phyloP scores from a whole-genome alignment of 2,888 invertebrate species.

The Trimorus sp. region DNA sequence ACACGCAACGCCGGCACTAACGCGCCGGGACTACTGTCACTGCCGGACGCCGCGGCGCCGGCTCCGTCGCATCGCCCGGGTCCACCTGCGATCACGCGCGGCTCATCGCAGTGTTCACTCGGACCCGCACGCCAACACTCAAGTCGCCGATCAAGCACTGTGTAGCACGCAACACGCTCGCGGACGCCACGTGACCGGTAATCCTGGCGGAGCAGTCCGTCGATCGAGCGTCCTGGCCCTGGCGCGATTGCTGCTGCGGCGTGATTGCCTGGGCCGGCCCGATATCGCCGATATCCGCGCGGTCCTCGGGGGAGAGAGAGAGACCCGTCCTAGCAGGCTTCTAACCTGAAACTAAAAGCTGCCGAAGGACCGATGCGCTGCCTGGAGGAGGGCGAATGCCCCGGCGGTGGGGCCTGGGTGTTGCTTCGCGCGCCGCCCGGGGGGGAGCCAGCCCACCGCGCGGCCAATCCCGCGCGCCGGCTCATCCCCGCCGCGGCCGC shows the following conservation, averaged over 20 bases:
- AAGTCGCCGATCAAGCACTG: slow-evolving; percentile 26
- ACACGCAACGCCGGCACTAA: slow-evolving; percentile 27
- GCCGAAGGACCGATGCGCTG: slow-evolving; percentile 80
- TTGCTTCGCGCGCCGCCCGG: slow-evolving; percentile 70
- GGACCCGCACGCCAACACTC: slow-evolving; percentile 9
- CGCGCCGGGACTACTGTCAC: slow-evolving; percentile 37
- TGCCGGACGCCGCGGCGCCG: slow-evolving; percentile 61
- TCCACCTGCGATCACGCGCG: slow-evolving; percentile 43
- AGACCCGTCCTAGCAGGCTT: slow-evolving; percentile 82
- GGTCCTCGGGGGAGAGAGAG: slow-evolving; percentile 74
- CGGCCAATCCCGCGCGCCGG: slow-evolving; percentile 75
- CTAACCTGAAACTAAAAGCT: slow-evolving; percentile 82
- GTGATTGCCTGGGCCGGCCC: neutral
- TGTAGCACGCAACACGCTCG: slow-evolving; percentile 59
- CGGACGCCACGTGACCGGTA: slow-evolving; percentile 58
- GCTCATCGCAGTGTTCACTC: slow-evolving; percentile 39
- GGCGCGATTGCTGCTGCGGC: no score
- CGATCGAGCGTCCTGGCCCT: neutral
- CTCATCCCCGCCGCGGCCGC: slow-evolving; percentile 76
- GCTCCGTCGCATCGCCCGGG: slow-evolving; percentile 71
- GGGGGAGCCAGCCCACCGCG: slow-evolving; percentile 74
- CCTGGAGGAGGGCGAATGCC: slow-evolving; percentile 79
- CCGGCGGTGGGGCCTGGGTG: slow-evolving; percentile 75
- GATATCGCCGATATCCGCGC: slow-evolving; percentile 44
- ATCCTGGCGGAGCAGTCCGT: slow-evolving; percentile 53